Base-by-base conservation (phyloP, 2,797 vertebrate genomes). In the Semaprochilodus insignis region DNA sequence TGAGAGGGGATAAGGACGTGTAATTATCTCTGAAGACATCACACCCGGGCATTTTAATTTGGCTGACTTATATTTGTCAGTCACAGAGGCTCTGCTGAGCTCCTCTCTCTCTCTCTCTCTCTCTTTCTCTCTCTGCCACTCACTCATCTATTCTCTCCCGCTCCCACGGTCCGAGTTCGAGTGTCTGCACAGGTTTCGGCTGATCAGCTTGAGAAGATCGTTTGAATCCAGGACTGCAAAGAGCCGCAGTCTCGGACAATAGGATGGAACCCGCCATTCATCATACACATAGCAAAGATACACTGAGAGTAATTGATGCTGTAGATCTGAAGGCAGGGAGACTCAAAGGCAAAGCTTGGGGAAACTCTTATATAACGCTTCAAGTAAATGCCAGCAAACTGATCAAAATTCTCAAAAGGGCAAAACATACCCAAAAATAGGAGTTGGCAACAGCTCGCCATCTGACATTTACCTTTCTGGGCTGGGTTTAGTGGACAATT, bases 301-400 rank as follows among this genome's bases (percentile, higher is more conserved):
- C 78, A 81, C 77, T 83, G 78, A 79, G 73, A 77, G 85, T 89
- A 86, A 89, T 85, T 88, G 87, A 85, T 31, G 80, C 77, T 81
- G 44, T 77, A 82, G 77, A 81, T 85, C 76, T 83, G 82, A 84
- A 75, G 78, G 81, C 57, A 87, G 57, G 80, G 65, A 74, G 83
- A 80, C 85, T 70, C 55, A 78, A 79, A 74, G 65, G 76, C 83
- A 81, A 80, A 75, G 77, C 80, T 85, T 83, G 70, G 81, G 73
- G 78, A 81, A 79, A 82, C 60, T 74, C 80, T 85, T 86, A 80
- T 51, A 34, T 85, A 88, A 86, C 57, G 73, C 77, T 85, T 83
- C 71, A 87, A 85, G 80, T 87, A 91, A 89, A 91, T 90, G 88
- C 74, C 88, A 90, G 78, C 78, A 87, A 86, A 83, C 87, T 89